Evolutionary conservation across 2,797 vertebrate genomes (phyloP).

Genomic region (Clarias fuscus): DNA sequence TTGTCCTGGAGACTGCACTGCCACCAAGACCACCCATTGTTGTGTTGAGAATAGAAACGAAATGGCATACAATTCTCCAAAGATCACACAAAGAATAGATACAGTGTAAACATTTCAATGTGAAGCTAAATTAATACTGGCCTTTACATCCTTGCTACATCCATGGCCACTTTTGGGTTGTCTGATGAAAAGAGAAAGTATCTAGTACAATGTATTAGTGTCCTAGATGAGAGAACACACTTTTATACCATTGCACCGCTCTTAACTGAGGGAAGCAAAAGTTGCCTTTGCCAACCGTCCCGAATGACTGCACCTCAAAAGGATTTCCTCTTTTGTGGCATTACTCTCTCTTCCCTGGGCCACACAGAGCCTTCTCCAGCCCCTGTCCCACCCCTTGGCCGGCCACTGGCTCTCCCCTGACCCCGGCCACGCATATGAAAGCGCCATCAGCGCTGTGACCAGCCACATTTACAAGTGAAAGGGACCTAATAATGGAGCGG

Average conservation of each 20-base stretch:
- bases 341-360: conserved; percentile 66
- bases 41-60: conserved; percentile 65
- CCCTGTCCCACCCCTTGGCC: conserved; percentile 47
- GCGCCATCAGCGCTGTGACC: conserved; percentile 77
- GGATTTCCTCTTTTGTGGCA: conserved; percentile 72
- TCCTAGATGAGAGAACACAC: conserved; percentile 19
- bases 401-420: conserved; percentile 66
- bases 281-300: conserved; percentile 65
- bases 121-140: conserved; percentile 16
- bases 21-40: conserved; percentile 67
- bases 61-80: conserved; percentile 66
- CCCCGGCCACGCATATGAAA: conserved; percentile 73
- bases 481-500: conserved; percentile 76
- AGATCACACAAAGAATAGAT: conserved; percentile 53
- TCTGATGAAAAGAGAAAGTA: background rate
- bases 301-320: conserved; percentile 77
- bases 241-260: conserved; percentile 31
- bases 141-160: background rate
- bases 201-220: background rate
- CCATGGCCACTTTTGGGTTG: background rate
- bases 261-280: conserved; percentile 54
- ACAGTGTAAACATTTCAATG: conserved; percentile 49
- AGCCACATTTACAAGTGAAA: conserved; percentile 81
- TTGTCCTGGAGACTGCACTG: conserved; percentile 75
- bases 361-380: conserved; percentile 59